Evolutionary conservation across 2,113 vertebrate species (phyloP), one percentile per base, ranked within the genome.

Genomic region (Motacilla tschutschensis): DNA sequence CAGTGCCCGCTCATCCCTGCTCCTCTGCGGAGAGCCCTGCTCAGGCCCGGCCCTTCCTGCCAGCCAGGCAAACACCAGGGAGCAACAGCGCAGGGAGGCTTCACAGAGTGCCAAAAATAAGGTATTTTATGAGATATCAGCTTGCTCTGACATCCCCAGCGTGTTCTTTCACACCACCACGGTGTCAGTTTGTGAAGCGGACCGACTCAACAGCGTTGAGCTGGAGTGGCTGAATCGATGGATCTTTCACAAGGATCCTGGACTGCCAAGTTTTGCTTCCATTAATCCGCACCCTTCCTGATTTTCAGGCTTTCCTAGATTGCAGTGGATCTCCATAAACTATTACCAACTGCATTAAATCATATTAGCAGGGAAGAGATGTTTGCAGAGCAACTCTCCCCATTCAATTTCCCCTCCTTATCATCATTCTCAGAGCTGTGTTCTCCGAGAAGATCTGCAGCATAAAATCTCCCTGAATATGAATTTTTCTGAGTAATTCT

Each of bases 401-500:
- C 35, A 38, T 70, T 40, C 79, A 64, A 24, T 78, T 57, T 47
- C 26, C 36, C 84, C 53, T 67, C 66, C 88, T 88, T 38, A 81
- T 89, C 75, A 51, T 79, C 90, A 78, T 90, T 84, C 88, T 89
- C 10, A 1, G 82, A 82, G 91, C 62, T 41, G 57, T 14, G 57
- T 66, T 85, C 55, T 36, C 33, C 7, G 16, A 58, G 72, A 54
- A 69, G 86, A 85, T 75, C 78, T 28, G 87, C 88, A 62, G 91
- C 81, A 88, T 9, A 91, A 92, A 90, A 88, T 40, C 88, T 69
- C 67, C 59, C 80, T 41, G 86, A 91, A 93, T 91, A 88, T 19
- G 67, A 83, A 84, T 69, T 91, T 86, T 91, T 83, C 78, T 28
- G 58, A 92, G 78, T 53, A 88, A 88, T 79, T 91, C 86, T 87